Conservation (phyloP, 2,797 vertebrate species). For the Phyllotis vaccarum region DNA sequence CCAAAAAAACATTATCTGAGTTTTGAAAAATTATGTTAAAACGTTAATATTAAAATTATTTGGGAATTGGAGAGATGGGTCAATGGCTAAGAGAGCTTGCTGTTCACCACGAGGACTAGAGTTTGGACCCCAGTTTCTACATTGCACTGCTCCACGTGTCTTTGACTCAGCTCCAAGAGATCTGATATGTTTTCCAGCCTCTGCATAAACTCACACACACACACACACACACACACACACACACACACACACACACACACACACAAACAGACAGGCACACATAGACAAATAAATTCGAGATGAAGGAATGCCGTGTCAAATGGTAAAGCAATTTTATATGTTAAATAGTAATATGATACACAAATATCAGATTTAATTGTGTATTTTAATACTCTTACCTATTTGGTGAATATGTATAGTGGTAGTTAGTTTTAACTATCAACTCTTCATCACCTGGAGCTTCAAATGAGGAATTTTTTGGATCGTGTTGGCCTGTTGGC, state of each 20-base stretch:
- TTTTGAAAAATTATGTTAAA: constrained; percentile 30
- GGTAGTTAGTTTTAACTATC: not conserved
- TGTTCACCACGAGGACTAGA: not conserved
- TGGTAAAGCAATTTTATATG: not conserved
- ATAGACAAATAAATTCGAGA: not conserved
- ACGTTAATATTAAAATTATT: not conserved
- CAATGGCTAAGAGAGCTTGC: not conserved
- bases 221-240: too few relatives aligned
- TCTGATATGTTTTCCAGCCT: not conserved
- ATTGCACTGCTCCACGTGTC: not conserved
- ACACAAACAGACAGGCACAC: not conserved
- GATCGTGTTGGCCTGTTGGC: not conserved
- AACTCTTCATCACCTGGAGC: not conserved
- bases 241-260: not conserved
- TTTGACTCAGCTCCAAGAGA: not conserved
- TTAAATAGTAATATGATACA: not conserved
- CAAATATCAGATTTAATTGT: not conserved
- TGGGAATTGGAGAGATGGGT: not conserved
- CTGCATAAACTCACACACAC: not conserved
- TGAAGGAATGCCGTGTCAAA: not conserved
- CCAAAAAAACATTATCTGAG: not conserved
- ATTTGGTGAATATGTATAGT: not conserved
- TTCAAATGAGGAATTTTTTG: not conserved
- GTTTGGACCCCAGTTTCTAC: not conserved
- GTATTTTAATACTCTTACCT: not conserved